Percentiles rank a stretch among this genome's conserved stretches.
These are phyloP conservation scores for Ptychodera flava DNA, from an alignment of 35 echinoderm and acorn worm species.

Conservation along the genomic window DNA sequence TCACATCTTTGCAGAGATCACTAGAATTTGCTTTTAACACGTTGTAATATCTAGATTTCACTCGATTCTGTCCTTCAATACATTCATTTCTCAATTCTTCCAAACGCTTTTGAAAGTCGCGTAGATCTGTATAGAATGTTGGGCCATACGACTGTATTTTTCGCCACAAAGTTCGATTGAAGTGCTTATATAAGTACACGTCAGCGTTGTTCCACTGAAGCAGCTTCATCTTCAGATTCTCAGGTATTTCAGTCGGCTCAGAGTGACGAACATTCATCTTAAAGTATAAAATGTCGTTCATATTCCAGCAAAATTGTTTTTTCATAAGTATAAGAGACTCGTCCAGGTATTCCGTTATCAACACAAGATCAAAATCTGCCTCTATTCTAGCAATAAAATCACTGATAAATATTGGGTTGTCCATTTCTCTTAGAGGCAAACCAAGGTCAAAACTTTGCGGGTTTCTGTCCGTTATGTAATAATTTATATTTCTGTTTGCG, in stretches of 20 bases:
- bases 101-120: not conserved
- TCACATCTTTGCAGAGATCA: too few relatives aligned
- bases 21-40: too few relatives aligned
- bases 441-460: constrained; percentile 67
- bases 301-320: constrained; percentile 72
- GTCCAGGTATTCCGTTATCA: constrained; percentile 83
- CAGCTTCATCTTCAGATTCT: not conserved
- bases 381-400: constrained; percentile 42
- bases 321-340: constrained; percentile 68
- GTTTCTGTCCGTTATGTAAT: constrained; percentile 22
- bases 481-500: not conserved
- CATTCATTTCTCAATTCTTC: not conserved
- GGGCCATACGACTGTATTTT: not conserved
- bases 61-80: not conserved
- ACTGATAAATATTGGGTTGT: constrained; percentile 19
- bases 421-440: constrained; percentile 26
- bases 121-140: not conserved
- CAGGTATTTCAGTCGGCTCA: not conserved
- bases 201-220: not conserved
- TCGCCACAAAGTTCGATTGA: constrained; percentile 17
- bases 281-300: constrained; percentile 73
- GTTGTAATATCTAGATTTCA: too few relatives aligned
- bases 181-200: constrained; percentile 8
- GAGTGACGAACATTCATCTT: constrained; percentile 12
- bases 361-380: constrained; percentile 62